phyloP scores from a whole-genome alignment of 2,113 vertebrate species.

The Ophiodon elongatus region DNA sequence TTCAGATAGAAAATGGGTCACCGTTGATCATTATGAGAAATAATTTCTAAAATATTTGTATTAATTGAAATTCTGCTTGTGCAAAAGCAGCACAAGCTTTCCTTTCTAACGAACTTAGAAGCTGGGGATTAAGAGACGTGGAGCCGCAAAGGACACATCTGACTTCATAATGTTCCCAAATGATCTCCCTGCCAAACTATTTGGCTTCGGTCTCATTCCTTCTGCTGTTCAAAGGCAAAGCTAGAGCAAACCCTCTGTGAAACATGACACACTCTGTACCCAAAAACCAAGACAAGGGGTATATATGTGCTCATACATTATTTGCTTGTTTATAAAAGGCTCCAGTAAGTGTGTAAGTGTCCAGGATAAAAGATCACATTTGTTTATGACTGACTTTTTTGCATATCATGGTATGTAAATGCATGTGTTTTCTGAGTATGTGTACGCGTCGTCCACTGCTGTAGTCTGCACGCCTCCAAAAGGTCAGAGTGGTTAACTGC shows the following conservation, averaged over 20 bases:
- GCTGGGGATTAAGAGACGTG: constrained; percentile 44
- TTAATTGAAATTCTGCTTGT: constrained; percentile 25
- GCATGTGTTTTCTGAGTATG: constrained; percentile 42
- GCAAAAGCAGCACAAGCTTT: constrained; percentile 21
- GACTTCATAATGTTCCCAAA: constrained; percentile 74
- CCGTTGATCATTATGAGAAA: constrained; percentile 11
- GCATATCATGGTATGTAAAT: constrained; percentile 54
- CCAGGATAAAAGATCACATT: constrained; percentile 41
- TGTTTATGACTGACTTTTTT: constrained; percentile 38
- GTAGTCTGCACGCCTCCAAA: constrained; percentile 76
- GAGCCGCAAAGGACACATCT: constrained; percentile 74
- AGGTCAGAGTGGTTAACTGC: constrained; percentile 86
- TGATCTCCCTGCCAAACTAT: constrained; percentile 81
- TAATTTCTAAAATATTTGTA: neutral
- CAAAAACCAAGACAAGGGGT: constrained; percentile 44
- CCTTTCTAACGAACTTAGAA: constrained; percentile 27
- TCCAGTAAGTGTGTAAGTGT: constrained; percentile 36
- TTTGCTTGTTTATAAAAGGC: constrained; percentile 45
- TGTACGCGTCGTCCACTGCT: constrained; percentile 50
- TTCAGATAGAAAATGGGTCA: constrained; percentile 7
- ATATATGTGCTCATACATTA: constrained; percentile 45
- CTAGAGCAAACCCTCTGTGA: constrained; percentile 64
- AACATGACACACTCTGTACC: constrained; percentile 70
- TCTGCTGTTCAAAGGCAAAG: constrained; percentile 73
- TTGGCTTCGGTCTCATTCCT: constrained; percentile 68